phyloP scores from a whole-genome alignment of 2,113 vertebrate genomes.

The Pelecanoides urinatrix region DNA sequence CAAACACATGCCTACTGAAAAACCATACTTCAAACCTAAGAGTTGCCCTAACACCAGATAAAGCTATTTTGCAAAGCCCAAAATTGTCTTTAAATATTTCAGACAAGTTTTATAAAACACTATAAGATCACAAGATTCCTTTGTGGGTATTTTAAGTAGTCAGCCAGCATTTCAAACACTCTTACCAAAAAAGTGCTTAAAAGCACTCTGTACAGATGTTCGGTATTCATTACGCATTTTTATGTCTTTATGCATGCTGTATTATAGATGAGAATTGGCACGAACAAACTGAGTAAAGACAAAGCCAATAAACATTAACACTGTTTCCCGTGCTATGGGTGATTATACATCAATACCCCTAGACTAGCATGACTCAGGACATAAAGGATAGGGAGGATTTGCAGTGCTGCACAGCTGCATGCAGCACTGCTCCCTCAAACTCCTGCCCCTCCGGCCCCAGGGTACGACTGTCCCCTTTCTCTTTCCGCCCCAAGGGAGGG shows the following conservation, averaged over 20 bases:
- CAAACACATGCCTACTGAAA: neutral
- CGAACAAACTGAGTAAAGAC: neutral
- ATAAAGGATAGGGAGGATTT: neutral
- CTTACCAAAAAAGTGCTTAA: neutral
- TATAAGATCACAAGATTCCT: neutral
- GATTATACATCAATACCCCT: neutral
- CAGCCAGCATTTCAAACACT: neutral
- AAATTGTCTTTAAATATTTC: slow-evolving; percentile 15
- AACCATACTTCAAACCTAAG: neutral
- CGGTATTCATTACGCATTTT: neutral
- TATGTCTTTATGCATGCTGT: neutral
- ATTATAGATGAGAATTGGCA: slow-evolving; percentile 44
- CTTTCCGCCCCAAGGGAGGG: neutral
- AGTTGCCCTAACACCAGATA: neutral
- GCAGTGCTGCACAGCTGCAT: neutral
- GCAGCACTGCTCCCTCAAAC: neutral
- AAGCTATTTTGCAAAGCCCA: neutral
- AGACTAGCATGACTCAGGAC: neutral
- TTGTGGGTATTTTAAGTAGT: neutral
- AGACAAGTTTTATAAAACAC: neutral
- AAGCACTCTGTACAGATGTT: slow-evolving; percentile 31
- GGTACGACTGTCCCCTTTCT: neutral
- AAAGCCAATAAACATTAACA: slow-evolving; percentile 53
- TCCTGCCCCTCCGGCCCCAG: rapidly evolving
- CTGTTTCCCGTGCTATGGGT: neutral